These are phyloP conservation scores for Cyanoramphus novaezelandiae DNA, from an alignment of 2,113 vertebrate species.

Conservation along the genomic window DNA sequence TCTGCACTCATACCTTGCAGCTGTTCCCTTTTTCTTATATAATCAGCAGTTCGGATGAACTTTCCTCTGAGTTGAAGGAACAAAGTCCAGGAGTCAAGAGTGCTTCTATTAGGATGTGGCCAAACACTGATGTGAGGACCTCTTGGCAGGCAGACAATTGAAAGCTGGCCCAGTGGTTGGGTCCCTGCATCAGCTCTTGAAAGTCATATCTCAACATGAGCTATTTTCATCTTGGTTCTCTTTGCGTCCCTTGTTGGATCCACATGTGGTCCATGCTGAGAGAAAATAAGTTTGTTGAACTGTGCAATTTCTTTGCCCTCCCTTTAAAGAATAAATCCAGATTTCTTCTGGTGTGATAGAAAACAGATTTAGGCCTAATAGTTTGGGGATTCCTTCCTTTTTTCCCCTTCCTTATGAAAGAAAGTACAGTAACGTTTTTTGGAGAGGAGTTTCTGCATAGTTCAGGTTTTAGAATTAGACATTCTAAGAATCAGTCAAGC, in stretches of 20 bases:
- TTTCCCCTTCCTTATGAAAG: rapidly evolving
- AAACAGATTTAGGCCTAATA: neutral
- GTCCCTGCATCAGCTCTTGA: neutral
- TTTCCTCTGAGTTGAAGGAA: neutral
- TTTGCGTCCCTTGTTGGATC: neutral
- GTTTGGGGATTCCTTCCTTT: too few relatives aligned
- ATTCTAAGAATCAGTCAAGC: neutral
- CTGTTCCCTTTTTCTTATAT: neutral
- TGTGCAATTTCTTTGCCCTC: neutral
- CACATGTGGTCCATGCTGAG: neutral
- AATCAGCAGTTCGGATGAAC: neutral
- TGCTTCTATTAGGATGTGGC: neutral
- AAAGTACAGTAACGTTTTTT: neutral
- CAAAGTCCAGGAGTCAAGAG: neutral
- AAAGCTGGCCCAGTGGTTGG: rapidly evolving
- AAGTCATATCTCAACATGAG: neutral
- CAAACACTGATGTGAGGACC: neutral
- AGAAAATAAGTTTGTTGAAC: neutral
- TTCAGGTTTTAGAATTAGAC: neutral
- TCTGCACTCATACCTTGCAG: rapidly evolving
- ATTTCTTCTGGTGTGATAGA: neutral
- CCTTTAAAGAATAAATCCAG: neutral
- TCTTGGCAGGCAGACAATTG: neutral
- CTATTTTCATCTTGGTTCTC: neutral
- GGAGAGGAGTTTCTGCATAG: neutral